Conservation (phyloP, 2,888 invertebrate species). For the Heliconius erato region DNA sequence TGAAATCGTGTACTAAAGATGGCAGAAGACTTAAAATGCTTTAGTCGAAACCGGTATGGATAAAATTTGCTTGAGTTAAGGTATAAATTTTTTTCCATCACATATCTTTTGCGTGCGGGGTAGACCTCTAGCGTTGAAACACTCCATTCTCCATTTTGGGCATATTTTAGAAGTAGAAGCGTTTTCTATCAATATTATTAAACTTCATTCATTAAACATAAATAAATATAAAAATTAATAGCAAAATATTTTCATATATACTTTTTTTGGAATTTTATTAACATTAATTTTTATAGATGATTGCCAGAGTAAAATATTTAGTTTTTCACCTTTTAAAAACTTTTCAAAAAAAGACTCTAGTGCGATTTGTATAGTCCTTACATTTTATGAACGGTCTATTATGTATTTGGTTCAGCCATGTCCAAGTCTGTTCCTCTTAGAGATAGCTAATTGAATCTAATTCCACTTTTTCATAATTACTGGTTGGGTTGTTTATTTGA, state of each 20-base stretch:
- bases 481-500: conserved; percentile 58
- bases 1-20: no score
- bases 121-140: no score
- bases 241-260: not conserved
- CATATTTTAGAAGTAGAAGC: no score
- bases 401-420: conserved; percentile 53
- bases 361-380: not conserved
- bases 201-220: no score
- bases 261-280: no score
- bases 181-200: no score
- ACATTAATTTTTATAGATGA: not conserved
- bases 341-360: not conserved
- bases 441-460: conserved; percentile 75
- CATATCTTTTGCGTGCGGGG: no score
- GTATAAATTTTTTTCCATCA: not conserved
- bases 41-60: not conserved
- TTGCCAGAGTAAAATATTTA: not conserved
- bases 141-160: no score
- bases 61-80: not conserved
- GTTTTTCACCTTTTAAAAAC: no score
- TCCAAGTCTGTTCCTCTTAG: conserved; percentile 42
- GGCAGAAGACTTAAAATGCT: not conserved
- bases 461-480: conserved; percentile 79
- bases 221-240: no score
- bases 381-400: not conserved